phyloP scores from a whole-genome alignment of 2,113 vertebrate genomes.

The Amazona vittata region DNA sequence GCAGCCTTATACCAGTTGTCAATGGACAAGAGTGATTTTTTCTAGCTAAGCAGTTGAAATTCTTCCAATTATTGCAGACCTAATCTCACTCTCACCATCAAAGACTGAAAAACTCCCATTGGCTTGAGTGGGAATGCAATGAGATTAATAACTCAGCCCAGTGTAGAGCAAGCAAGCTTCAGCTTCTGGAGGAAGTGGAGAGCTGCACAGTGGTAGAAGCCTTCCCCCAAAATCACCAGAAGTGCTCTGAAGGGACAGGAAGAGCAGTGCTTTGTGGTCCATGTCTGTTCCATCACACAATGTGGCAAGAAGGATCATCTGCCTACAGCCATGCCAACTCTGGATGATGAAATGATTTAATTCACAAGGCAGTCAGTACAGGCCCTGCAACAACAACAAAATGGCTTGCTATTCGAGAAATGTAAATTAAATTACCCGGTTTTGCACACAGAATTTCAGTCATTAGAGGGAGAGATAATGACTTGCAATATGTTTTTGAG shows the following conservation, averaged over 20 bases:
- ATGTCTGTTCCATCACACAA: neutral
- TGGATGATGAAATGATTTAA: neutral
- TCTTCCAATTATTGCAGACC: neutral
- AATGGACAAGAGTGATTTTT: neutral
- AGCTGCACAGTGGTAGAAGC: neutral
- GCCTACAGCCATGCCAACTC: neutral
- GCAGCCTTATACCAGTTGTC: neutral
- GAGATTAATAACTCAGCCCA: neutral
- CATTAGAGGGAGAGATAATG: constrained; percentile 48
- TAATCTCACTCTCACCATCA: neutral
- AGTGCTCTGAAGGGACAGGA: neutral
- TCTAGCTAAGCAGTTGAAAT: neutral
- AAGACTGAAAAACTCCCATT: neutral
- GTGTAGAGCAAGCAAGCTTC: neutral
- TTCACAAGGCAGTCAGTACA: neutral
- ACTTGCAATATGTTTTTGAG: constrained; percentile 54
- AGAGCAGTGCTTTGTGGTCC: neutral
- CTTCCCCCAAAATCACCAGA: neutral
- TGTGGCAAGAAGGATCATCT: neutral
- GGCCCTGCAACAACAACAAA: neutral
- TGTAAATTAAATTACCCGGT: constrained; percentile 41
- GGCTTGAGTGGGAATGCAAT: neutral
- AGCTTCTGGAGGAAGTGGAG: neutral
- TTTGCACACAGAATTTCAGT: constrained; percentile 36
- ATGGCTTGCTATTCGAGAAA: neutral